Evolutionary conservation across 2,113 vertebrate species (phyloP).

Genomic region (Rhea americana): DNA sequence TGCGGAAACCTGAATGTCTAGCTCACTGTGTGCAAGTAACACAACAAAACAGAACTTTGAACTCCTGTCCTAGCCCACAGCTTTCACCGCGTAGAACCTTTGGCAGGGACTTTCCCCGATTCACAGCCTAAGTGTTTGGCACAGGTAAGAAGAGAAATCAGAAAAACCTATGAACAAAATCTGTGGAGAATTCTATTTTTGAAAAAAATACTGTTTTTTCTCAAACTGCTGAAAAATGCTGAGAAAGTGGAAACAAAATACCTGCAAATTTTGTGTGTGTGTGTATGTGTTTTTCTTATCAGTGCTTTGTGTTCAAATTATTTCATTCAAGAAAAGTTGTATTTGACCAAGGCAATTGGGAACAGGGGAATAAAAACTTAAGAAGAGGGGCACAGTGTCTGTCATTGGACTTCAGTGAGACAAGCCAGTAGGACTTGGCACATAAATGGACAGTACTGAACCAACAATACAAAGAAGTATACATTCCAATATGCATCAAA

Average conservation of each 20-base stretch:
- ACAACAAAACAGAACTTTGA: neutral
- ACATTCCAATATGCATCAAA: too few relatives aligned
- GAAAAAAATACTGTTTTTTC: neutral
- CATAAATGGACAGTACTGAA: too few relatives aligned
- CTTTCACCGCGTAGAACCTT: neutral
- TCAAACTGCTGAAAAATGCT: neutral
- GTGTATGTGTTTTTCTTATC: neutral
- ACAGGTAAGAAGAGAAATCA: neutral
- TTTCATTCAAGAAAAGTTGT: neutral
- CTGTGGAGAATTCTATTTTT: neutral
- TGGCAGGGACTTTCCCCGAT: neutral
- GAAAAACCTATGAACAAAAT: neutral
- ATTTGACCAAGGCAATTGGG: neutral
- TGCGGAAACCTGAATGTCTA: neutral
- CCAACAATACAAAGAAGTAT: too few relatives aligned
- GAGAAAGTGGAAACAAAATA: neutral
- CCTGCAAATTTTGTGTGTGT: neutral
- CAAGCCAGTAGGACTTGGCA: too few relatives aligned
- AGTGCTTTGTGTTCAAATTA: neutral
- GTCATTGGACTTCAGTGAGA: too few relatives aligned
- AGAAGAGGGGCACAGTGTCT: too few relatives aligned
- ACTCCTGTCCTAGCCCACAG: neutral
- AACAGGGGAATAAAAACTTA: neutral
- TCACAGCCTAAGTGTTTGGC: neutral
- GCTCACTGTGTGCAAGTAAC: neutral